Conservation (phyloP, 2,113 vertebrate species). For the Eurypyga helias region DNA sequence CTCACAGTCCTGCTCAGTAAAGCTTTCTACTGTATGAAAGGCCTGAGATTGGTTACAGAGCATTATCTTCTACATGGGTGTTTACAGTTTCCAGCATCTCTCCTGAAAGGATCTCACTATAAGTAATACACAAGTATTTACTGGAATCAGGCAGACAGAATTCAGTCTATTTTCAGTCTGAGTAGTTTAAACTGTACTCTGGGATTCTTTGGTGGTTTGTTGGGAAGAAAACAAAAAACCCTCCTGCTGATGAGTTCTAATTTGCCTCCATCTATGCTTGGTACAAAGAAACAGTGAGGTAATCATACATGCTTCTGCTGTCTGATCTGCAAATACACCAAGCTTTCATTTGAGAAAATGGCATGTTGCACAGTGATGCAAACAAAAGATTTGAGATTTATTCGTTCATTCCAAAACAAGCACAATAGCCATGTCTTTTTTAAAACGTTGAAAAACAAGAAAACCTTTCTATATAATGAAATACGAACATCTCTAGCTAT, state of each 20-base stretch:
- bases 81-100: not conserved
- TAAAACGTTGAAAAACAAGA: constrained; percentile 25
- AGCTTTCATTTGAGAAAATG: constrained; percentile 48
- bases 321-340: not conserved
- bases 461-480: constrained; percentile 43
- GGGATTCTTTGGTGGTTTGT: constrained; percentile 3
- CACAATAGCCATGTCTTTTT: constrained; percentile 1
- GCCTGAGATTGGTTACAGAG: not conserved
- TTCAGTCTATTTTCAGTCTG: constrained; percentile 18
- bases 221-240: constrained; percentile 2
- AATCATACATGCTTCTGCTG: constrained; percentile 37
- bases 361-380: constrained; percentile 18
- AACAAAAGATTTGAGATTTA: constrained; percentile 35
- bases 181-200: constrained; percentile 12
- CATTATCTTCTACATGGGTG: not conserved
- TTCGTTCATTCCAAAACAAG: constrained; percentile 23
- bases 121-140: constrained; percentile 14
- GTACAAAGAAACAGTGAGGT: constrained; percentile 30
- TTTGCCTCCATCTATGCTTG: not conserved
- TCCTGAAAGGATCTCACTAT: not conserved
- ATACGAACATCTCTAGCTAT: not conserved
- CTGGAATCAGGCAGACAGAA: not conserved
- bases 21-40: not conserved
- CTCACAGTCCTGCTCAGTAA: not conserved
- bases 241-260: constrained; percentile 48